Percentiles rank a stretch among this genome's conserved stretches.
Conservation (phyloP, 64 coral and sea anemone genomes). For the Dendronephthya gigantea region DNA sequence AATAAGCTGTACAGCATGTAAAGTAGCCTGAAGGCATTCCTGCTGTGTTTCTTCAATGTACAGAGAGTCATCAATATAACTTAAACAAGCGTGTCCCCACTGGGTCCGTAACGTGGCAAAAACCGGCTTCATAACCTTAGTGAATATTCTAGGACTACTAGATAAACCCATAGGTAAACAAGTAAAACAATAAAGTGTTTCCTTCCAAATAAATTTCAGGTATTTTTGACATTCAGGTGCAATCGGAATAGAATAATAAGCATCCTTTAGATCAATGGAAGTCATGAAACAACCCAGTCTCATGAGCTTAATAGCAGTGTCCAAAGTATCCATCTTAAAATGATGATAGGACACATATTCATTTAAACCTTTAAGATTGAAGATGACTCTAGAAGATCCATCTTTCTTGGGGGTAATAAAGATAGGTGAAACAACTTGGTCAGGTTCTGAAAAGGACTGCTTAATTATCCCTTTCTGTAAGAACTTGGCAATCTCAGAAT, state of each 20-base stretch:
- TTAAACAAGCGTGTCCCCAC: conserved; percentile 36
- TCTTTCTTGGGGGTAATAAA: conserved; percentile 51
- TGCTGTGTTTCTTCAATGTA: background rate
- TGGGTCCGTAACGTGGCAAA: conserved; percentile 25
- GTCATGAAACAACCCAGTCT: conserved; percentile 48
- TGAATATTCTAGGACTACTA: conserved; percentile 51
- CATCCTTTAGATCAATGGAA: conserved; percentile 49
- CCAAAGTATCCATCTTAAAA: conserved; percentile 66
- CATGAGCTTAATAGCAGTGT: conserved; percentile 57
- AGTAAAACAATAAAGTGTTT: background rate
- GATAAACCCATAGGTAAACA: conserved; percentile 49
- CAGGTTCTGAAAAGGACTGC: conserved; percentile 4
- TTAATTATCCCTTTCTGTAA: conserved; percentile 41
- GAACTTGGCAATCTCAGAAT: conserved; percentile 38
- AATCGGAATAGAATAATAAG: conserved; percentile 49
- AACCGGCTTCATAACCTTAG: conserved; percentile 45
- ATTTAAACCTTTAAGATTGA: conserved; percentile 50
- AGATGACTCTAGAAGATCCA: conserved; percentile 35
- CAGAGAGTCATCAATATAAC: conserved; percentile 47
- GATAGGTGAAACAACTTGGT: conserved; percentile 39
- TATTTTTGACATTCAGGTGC: conserved; percentile 39
- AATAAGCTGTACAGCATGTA: conserved; percentile 1
- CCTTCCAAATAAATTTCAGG: too few species aligned
- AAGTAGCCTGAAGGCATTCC: background rate
- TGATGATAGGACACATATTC: conserved; percentile 46